A percentile compares a stretch with the other conserved stretches of the same genome.
Evolutionary conservation across 2,113 vertebrate genomes (phyloP).

Genomic region (Cyanoliseus patagonus): DNA sequence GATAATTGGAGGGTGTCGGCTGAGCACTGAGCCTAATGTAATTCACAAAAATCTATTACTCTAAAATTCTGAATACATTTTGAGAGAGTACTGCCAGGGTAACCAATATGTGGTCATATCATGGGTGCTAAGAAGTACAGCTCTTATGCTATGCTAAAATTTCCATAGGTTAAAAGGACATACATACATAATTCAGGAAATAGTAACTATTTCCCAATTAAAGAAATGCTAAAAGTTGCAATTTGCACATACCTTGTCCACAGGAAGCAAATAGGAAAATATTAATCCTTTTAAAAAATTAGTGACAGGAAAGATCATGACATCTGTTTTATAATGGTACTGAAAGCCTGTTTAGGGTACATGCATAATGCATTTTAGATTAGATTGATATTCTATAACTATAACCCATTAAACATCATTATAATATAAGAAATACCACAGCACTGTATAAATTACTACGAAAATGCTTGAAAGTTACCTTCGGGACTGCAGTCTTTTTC

Average conservation of each 20-base stretch:
- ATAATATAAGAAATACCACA: not conserved
- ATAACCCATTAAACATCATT: not conserved
- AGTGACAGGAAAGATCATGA: not conserved
- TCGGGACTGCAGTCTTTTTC: not conserved
- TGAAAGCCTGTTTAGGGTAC: not conserved
- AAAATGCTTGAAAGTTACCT: not conserved
- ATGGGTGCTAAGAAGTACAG: not conserved
- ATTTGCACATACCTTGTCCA: not conserved
- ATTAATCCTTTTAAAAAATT: not conserved
- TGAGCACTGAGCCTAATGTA: not conserved
- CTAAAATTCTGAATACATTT: slow-evolving; percentile 1
- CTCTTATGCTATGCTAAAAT: not conserved
- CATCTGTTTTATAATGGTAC: not conserved
- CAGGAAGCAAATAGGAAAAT: not conserved
- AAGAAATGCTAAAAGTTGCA: not conserved
- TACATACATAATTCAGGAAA: not conserved
- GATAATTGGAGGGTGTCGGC: not conserved
- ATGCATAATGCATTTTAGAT: not conserved
- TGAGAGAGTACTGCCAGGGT: not conserved
- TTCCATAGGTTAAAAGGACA: not conserved
- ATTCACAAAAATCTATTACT: not conserved
- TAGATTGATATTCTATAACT: not conserved
- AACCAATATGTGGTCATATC: not conserved
- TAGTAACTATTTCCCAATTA: not conserved
- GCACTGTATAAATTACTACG: not conserved